phyloP scores from a whole-genome alignment of 2,797 vertebrate species.

The Mionectes olivaceus region DNA sequence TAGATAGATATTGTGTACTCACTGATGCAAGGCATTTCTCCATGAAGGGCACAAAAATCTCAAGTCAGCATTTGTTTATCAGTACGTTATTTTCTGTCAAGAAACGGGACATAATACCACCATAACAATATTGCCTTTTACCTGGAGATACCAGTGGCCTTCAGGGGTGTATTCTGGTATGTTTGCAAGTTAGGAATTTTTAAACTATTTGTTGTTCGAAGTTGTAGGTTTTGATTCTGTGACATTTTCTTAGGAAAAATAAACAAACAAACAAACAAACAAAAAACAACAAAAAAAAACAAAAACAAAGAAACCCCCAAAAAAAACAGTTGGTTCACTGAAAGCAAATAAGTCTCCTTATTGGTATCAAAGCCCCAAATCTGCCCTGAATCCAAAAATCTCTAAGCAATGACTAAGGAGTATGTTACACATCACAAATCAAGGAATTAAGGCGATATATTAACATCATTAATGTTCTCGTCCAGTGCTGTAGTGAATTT shows the following conservation, averaged over 20 bases:
- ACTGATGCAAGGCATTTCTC: neutral
- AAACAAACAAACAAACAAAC: too few relatives aligned
- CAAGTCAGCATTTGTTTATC: neutral
- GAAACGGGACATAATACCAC: neutral
- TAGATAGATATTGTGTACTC: neutral
- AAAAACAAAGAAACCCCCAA: too few relatives aligned
- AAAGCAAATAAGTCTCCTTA: neutral
- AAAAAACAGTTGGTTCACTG: too few relatives aligned
- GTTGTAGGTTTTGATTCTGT: neutral
- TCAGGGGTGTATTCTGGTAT: neutral
- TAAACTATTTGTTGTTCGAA: neutral
- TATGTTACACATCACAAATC: neutral
- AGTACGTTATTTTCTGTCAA: neutral
- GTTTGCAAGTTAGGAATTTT: neutral
- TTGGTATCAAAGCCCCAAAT: neutral
- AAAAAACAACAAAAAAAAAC: too few relatives aligned
- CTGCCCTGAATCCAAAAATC: neutral
- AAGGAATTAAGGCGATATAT: neutral
- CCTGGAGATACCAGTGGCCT: neutral
- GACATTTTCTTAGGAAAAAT: neutral
- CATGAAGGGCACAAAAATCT: neutral
- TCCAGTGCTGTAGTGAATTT: neutral
- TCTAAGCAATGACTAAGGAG: neutral
- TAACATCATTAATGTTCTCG: neutral
- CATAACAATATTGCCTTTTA: neutral